Evolutionary conservation across 1,140 invertebrate genomes (phyloP), one percentile per base, ranked within the genome.

Genomic region (Drosophila chauvacae): DNA sequence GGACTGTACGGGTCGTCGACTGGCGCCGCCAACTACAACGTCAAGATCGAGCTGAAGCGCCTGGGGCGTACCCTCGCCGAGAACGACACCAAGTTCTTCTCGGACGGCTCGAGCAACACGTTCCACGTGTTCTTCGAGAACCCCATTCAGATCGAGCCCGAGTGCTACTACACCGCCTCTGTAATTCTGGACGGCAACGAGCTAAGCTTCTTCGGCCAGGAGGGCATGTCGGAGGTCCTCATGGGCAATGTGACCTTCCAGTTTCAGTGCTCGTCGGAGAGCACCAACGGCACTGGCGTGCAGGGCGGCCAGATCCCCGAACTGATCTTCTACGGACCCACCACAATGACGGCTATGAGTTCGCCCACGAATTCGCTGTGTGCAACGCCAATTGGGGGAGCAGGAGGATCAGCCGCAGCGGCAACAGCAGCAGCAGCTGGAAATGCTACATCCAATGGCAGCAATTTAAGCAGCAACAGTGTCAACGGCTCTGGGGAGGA

Each of bases 221-320:
- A 98, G 93, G 97, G 97, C 23, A 95, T 98, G 94, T 97, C 96
- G 87, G 97, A 98, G 93, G 96, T 98, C 13, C 96, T 96, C 18
- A 96, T 97, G 80, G 97, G 97, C 16, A 96, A 96, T 82, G 97
- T 98, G 39, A 98, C 96, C 37, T 98, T 98, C 93, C 97, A 98
- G 93, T 98, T 98, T 93, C 97, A 98, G 91, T 98, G 97, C 91
- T 98, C 97, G 44, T 97, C 97, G 1, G 97, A 98, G 87, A 97
- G 97, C 92, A 98, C 97, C 16, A 98, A 98, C 87, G 97, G 97
- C 51, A 98, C 97, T 14, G 97, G 97, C 9, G 97, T 98, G 1
- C 97, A 98, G 93, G 97, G 97, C 44, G 97, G 97, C 33, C 97
- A 98, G 93, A 98, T 98, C 79, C 97, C 97, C 1, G 97, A 98